Base-by-base conservation (phyloP, 2,888 invertebrate species). In the Leptopilina myrica region DNA sequence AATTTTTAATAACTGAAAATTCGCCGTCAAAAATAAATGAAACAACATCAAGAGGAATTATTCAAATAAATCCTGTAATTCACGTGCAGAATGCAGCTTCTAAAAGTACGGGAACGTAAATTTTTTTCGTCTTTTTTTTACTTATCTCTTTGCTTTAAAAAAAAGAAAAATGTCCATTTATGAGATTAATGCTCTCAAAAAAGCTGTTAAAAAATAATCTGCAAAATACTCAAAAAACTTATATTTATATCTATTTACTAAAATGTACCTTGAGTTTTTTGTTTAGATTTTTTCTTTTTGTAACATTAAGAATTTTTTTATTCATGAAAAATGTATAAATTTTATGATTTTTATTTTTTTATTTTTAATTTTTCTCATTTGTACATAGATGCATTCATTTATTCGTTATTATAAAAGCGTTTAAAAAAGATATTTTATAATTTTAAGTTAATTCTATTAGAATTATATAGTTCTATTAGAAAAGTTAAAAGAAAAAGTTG, bases 21-120 rank as follows among this genome's bases (percentile, higher is more conserved):
- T 43, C 85, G 3, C 43, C 76, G 15, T 69, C 80, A 9, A 86
- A 87, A 33, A 59, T 84, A 6, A 77, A 81, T 3, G 85, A 86
- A 8, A 73, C 81, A 9, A 15, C 85, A 2, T 73, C 86, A 14
- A 26, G 46, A 2, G 26, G 43, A 4, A 77, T 53, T 66, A 66
- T 66, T 0, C 49, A 66, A 77, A 49, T 77, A 40, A 33, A 66
- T 56, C 73, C 56, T 2, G 33, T 73, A 49, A 69, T 64, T 64
- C 77, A 53, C 12, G 65, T 64, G 3, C 86, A 89, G 9, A 86
- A 88, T 64, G 85, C 85, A 2, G 86, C 86, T 6, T 86, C 89
- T 0, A 89, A 89, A 76, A 88, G 80, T 62, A 86, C 87, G 4
- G 87, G 85, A 33, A 86, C 88, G 66, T 89, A 86, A 86, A 78